Percentiles rank a stretch among this genome's conserved stretches.
Conservation (phyloP, 2,888 invertebrate species). For the Mystacides longicornis region DNA sequence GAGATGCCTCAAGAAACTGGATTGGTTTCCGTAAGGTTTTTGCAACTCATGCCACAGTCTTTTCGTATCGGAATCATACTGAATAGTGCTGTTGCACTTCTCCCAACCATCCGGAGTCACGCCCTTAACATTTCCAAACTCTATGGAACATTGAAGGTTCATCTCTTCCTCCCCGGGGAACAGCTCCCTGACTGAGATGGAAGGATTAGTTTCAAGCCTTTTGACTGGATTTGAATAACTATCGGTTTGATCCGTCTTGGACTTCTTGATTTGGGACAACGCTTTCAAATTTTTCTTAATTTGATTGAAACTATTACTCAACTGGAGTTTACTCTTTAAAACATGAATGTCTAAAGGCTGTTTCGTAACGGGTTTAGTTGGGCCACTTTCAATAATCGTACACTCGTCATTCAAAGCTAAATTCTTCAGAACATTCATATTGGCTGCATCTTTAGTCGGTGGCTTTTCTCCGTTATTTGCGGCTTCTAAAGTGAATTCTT, state of each 20-base stretch:
- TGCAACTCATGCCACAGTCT: slow-evolving; percentile 74
- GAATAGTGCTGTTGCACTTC: slow-evolving; percentile 68
- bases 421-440: slow-evolving; percentile 34
- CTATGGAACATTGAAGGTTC: slow-evolving; percentile 66
- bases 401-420: slow-evolving; percentile 53
- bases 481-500: slow-evolving; percentile 31
- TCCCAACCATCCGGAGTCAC: slow-evolving; percentile 81
- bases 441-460: slow-evolving; percentile 23
- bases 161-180: slow-evolving; percentile 81
- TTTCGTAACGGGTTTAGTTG: slow-evolving; percentile 37
- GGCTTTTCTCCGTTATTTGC: not conserved
- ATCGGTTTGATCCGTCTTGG: slow-evolving; percentile 34
- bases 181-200: slow-evolving; percentile 72
- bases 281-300: slow-evolving; percentile 47
- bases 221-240: slow-evolving; percentile 54
- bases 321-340: slow-evolving; percentile 48
- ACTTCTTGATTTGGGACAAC: slow-evolving; percentile 40
- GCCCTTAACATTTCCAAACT: slow-evolving; percentile 63
- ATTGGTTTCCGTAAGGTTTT: slow-evolving; percentile 81
- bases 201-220: slow-evolving; percentile 66
- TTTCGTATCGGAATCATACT: slow-evolving; percentile 77
- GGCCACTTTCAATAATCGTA: slow-evolving; percentile 50
- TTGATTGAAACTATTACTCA: slow-evolving; percentile 46
- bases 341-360: slow-evolving; percentile 43
- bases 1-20: slow-evolving; percentile 75